Evolutionary conservation across 1,140 invertebrate genomes (phyloP).

Genomic region (Papilio aristodemus): DNA sequence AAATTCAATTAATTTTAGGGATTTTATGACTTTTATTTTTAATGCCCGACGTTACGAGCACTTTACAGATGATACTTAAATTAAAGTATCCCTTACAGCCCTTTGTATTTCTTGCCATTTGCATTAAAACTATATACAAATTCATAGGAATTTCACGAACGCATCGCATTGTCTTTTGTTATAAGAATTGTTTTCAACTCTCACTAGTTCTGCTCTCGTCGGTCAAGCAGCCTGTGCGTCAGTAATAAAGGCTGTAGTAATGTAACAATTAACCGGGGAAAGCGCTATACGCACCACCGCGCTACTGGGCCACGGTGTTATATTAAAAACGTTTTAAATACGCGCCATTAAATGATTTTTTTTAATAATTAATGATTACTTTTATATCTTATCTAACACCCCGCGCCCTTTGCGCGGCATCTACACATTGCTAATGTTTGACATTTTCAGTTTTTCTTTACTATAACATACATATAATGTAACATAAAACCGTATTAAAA

Average conservation of each 20-base stretch:
- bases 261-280: conserved; percentile 30
- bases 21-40: too few species aligned
- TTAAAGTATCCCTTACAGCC: neutral
- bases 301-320: conserved; percentile 12
- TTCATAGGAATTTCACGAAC: too few species aligned
- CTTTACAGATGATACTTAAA: too few species aligned
- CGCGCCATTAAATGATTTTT: neutral
- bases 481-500: too few species aligned
- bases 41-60: too few species aligned
- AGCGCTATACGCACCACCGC: conserved; percentile 26
- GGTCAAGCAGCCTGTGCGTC: conserved; percentile 3
- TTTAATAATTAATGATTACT: neutral
- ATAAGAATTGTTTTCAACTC: conserved; percentile 21
- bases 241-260: conserved; percentile 29
- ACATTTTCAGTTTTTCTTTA: too few species aligned
- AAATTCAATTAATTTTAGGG: too few species aligned
- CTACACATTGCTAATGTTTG: too few species aligned
- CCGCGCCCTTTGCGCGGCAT: too few species aligned
- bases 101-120: neutral
- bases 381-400: too few species aligned
- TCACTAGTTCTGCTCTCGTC: conserved; percentile 14
- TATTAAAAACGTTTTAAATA: conserved; percentile 6
- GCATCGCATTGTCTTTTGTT: conserved; percentile 4
- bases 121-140: neutral
- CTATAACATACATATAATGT: too few species aligned